These are phyloP conservation scores for Acronicta alni DNA, from an alignment of 2,888 invertebrate species.

Conservation along the genomic window DNA sequence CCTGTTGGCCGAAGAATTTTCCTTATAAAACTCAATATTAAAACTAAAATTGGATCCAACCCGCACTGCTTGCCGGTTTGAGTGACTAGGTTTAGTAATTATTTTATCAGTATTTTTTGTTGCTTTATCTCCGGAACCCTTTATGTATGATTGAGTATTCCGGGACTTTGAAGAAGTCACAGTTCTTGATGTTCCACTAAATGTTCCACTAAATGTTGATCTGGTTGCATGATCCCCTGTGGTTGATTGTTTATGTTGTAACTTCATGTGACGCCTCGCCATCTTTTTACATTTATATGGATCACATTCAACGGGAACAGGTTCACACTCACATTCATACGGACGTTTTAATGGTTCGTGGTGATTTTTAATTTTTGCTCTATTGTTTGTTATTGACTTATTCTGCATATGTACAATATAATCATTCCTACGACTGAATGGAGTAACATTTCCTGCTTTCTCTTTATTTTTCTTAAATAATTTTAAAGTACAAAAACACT, in stretches of 20 bases:
- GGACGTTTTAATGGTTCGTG: conserved; percentile 11
- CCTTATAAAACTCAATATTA: conserved; percentile 32
- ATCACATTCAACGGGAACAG: conserved; percentile 11
- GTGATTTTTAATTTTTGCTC: conserved; percentile 15
- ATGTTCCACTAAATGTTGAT: conserved; percentile 14
- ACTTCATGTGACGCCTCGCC: conserved; percentile 1
- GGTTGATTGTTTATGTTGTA: conserved; percentile 14
- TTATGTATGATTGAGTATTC: conserved; percentile 1
- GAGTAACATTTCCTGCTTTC: conserved; percentile 9
- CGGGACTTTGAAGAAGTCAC: conserved; percentile 8
- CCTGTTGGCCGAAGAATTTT: conserved; percentile 2
- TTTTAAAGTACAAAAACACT: conserved; percentile 43
- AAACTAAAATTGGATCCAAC: conserved; percentile 27
- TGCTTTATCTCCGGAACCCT: not conserved
- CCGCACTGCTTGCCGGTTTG: conserved; percentile 22
- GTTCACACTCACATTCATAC: conserved; percentile 43
- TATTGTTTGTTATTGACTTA: conserved; percentile 17
- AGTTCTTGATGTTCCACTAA: conserved; percentile 5
- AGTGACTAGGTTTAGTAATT: not conserved
- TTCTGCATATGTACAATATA: conserved; percentile 33
- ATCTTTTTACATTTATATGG: conserved; percentile 5
- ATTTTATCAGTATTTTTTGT: conserved; percentile 1
- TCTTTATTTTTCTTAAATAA: conserved; percentile 42
- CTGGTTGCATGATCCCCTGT: conserved; percentile 1
- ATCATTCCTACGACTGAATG: conserved; percentile 8